A percentile compares a stretch with the other conserved stretches of the same genome.
Conservation (phyloP, 2,888 invertebrate species). For the Philereme transversata region DNA sequence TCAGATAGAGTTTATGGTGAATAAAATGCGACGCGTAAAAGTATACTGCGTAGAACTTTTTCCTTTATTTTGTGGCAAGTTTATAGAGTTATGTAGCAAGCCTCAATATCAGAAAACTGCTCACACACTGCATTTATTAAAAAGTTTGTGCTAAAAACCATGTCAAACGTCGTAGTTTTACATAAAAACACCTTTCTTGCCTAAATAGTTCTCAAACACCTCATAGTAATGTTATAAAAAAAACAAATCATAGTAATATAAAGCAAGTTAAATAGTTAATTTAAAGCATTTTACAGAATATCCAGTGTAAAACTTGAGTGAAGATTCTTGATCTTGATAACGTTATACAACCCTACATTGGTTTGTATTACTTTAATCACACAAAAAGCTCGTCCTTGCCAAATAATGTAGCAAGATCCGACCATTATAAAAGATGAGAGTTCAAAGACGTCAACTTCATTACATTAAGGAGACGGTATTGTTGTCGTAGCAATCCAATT, state of each 20-base stretch:
- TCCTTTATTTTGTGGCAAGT: constrained; percentile 6
- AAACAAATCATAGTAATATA: no score
- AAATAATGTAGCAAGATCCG: constrained; percentile 23
- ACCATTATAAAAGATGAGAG: constrained; percentile 25
- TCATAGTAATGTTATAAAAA: no score
- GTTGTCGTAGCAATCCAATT: constrained; percentile 40
- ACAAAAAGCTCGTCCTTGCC: constrained; percentile 25
- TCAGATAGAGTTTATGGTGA: constrained; percentile 50
- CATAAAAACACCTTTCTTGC: no score
- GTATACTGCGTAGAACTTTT: constrained; percentile 29
- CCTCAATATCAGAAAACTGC: no score
- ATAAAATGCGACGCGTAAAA: constrained; percentile 37
- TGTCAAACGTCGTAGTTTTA: no score
- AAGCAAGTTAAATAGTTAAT: no score
- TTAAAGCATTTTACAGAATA: not conserved
- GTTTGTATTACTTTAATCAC: constrained; percentile 9
- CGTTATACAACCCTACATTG: not conserved
- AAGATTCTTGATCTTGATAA: not conserved
- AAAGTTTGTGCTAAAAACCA: no score
- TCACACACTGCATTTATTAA: no score
- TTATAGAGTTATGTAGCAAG: not conserved
- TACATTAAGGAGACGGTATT: constrained; percentile 37
- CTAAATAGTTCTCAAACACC: no score
- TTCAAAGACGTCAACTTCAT: constrained; percentile 34
- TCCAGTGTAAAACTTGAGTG: no score